These are phyloP conservation scores for Orthosia gothica DNA, from an alignment of 2,888 invertebrate species.

Conservation along the genomic window DNA sequence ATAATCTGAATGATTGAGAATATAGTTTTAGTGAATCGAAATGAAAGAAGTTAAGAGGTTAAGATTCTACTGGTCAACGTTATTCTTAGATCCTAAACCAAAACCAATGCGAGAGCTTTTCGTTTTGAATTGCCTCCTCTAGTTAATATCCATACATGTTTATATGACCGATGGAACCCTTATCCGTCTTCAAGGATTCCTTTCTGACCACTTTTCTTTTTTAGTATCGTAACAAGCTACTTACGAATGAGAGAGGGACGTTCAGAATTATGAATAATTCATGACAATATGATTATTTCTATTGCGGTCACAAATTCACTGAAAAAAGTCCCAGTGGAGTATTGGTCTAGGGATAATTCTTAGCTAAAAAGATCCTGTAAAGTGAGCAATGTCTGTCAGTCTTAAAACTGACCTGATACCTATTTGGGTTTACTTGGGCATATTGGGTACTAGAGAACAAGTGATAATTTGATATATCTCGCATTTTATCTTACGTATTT, in stretches of 20 bases:
- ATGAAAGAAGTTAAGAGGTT: too few relatives aligned
- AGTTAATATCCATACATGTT: slow-evolving; percentile 21
- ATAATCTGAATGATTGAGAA: too few relatives aligned
- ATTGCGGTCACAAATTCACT: slow-evolving; percentile 24
- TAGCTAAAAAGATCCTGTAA: slow-evolving; percentile 2
- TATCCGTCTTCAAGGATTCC: slow-evolving; percentile 29
- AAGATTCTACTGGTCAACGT: too few relatives aligned
- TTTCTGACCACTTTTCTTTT: slow-evolving; percentile 1
- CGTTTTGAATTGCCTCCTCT: not conserved
- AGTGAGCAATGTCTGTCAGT: not conserved
- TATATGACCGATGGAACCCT: slow-evolving; percentile 16
- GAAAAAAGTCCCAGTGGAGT: not conserved
- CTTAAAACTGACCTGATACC: not conserved
- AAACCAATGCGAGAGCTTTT: slow-evolving; percentile 16
- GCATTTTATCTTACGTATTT: too few relatives aligned
- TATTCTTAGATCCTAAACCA: not conserved
- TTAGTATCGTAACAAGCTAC: slow-evolving; percentile 28
- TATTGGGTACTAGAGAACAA: too few relatives aligned
- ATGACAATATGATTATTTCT: slow-evolving; percentile 49
- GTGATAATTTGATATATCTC: too few relatives aligned
- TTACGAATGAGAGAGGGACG: slow-evolving; percentile 25
- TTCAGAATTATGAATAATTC: slow-evolving; percentile 47
- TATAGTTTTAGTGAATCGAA: too few relatives aligned
- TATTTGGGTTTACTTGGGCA: too few relatives aligned
- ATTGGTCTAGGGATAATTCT: slow-evolving; percentile 1